Base-by-base conservation (phyloP, 2,797 vertebrate genomes). In the Notolabrus celidotus region DNA sequence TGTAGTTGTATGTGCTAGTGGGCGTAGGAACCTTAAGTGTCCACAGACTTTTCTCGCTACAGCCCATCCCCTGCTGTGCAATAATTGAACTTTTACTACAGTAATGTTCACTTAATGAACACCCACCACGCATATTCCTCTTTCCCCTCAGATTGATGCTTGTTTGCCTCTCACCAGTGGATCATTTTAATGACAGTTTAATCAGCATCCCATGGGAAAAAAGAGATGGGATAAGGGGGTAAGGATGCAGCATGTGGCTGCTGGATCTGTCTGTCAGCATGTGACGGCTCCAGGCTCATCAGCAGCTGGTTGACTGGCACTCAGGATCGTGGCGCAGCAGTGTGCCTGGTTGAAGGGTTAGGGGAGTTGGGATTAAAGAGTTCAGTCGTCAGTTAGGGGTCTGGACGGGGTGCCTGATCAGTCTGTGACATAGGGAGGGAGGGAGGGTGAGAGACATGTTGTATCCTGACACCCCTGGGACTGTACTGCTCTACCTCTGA, bases 401-500 rank as follows among this genome's bases (percentile, higher is more conserved):
- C 27, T 15, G 45, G 27, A 53, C 19, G 2, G 51, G 66, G 38
- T 47, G 43, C 31, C 43, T 4, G 19, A 64, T 57, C 62, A 31
- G 50, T 50, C 51, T 17, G 27, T 43, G 61, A 42, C 2, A 15
- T 27, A 53, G 20, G 22, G 31, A 61, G 45, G 49, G 27, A 66
- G 45, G 49, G 27, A 66, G 64, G 63, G 63, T 39, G 45, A 69
- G 50, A 71, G 78, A 43, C 12, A 67, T 31, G 77, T 36, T 82
- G 84, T 86, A 85, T 86, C 83, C 34, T 71, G 86, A 89, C 82
- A 85, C 86, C 73, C 85, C 67, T 90, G 90, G 80, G 90, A 91
- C 74, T 8, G 57, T 3, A 8, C 56, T 64, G 63, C 79, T 87
- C 78, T 70, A 73, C 77, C 64, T 71, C 68, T 84, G 88, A 86